phyloP scores from a whole-genome alignment of 2,888 invertebrate species.

The Zaprionus obscuricornis region DNA sequence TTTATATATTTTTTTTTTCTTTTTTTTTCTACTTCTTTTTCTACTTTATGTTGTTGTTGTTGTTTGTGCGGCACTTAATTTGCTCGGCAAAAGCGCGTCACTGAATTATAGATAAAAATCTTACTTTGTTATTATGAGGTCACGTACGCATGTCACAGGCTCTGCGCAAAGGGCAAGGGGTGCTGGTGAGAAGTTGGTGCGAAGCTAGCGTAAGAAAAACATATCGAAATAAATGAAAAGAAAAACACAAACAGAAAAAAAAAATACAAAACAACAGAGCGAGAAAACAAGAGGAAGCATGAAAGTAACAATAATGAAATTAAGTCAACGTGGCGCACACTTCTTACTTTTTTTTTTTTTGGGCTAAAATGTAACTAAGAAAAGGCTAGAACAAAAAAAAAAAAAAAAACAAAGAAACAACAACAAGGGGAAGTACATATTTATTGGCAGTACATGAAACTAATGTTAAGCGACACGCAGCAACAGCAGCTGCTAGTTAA shows the following conservation, averaged over 20 bases:
- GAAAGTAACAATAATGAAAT: slow-evolving; percentile 72
- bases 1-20: slow-evolving; percentile 15
- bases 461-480: slow-evolving; percentile 66
- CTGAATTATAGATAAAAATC: slow-evolving; percentile 76
- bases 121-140: slow-evolving; percentile 75
- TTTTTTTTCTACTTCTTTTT: slow-evolving; percentile 23
- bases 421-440: slow-evolving; percentile 59
- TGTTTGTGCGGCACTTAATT: slow-evolving; percentile 34
- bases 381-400: slow-evolving; percentile 21
- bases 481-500: slow-evolving; percentile 29
- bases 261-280: slow-evolving; percentile 1
- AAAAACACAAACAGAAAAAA: background rate
- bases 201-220: no score
- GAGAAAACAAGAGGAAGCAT: background rate
- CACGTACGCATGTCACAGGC: slow-evolving; percentile 63
- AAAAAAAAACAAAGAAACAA: slow-evolving; percentile 3
- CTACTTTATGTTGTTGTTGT: no score
- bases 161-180: slow-evolving; percentile 2
- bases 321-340: slow-evolving; percentile 69
- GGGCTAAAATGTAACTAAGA: slow-evolving; percentile 61
- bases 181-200: no score
- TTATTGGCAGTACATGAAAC: slow-evolving; percentile 71
- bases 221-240: background rate
- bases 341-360: no score
- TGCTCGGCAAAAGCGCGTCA: slow-evolving; percentile 48